Percentiles rank a stretch among this genome's conserved stretches.
These are phyloP conservation scores for Crotalus horridus DNA, from an alignment of 2,113 vertebrate species.

Conservation along the genomic window DNA sequence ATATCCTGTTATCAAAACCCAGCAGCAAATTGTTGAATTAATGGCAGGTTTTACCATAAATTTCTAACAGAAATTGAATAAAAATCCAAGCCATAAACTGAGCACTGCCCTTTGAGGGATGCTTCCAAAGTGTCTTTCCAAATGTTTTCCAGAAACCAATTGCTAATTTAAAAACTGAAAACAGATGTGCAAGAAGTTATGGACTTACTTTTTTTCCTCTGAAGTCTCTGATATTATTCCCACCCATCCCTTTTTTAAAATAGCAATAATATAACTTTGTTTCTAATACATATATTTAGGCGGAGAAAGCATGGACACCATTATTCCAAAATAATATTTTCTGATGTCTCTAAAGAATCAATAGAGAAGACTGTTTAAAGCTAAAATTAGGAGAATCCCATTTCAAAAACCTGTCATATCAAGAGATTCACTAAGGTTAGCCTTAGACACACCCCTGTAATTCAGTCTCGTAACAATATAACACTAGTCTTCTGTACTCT, in stretches of 20 bases:
- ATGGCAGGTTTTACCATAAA: not conserved
- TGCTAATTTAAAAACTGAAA: not conserved
- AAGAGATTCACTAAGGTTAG: not conserved
- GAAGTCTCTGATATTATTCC: not conserved
- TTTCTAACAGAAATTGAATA: not conserved
- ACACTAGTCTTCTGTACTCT: not conserved
- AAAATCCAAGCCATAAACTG: not conserved
- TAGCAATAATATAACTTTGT: not conserved
- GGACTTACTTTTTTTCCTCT: not conserved
- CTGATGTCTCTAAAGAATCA: not conserved
- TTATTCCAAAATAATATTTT: not conserved
- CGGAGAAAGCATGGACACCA: not conserved
- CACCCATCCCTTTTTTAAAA: not conserved
- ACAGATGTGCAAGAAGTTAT: not conserved
- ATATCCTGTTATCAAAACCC: not conserved
- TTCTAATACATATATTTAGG: not conserved
- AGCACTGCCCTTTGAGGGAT: not conserved
- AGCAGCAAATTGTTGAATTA: not conserved
- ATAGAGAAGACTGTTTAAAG: not conserved
- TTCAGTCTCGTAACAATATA: not conserved
- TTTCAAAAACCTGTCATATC: not conserved
- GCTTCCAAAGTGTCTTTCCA: not conserved
- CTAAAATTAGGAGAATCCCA: not conserved
- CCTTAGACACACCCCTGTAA: not conserved
- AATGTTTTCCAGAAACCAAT: not conserved